Evolutionary conservation across 2,888 invertebrate species (phyloP), one percentile per base, ranked within the genome.

Genomic region (Drepana falcataria): DNA sequence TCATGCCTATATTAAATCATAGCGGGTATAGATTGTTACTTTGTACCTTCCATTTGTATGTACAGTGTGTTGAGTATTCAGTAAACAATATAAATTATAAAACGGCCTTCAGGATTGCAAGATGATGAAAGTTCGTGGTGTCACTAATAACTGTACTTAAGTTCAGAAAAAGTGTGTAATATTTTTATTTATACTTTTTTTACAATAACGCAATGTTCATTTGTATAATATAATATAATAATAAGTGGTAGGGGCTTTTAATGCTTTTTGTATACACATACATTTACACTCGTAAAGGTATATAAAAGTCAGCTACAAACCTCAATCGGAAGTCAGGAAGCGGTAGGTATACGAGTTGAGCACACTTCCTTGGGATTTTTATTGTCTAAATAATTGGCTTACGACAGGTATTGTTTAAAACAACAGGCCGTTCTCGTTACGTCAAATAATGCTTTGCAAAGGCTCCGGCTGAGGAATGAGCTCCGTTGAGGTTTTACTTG

Each of bases 321-420:
- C 37, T 37, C 37, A 37, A 61, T 79, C 76, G 80, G 80, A 78
- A 80, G 73, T 69, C 57, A 53, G 57, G 35, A 40, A 40, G 40
- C 41, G 7, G 40, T 35, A 7, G 33, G 2, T 49, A 54, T 35
- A 53, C 48, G n/a, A 55, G 33, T 53, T 54, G 37, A 51, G 57
- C 37, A 3, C 37, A 37, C 77, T 83, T 82, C 83, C 84, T 69
- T 82, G 83, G 79, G 82, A 85, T 80, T 65, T 68, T 66, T 72
- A 74, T 74, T 66, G 68, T 70, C 65, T 63, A 21, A 21, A 21
- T 66, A 72, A 77, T 79, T 73, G 72, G 77, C 78, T 74, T 75
- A 72, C 71, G 69, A 75, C 71, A 63, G 56, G 48, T 55, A 59
- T 53, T 56, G 47, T 62, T 56, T 53, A 47, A 62, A 54, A 69